These are phyloP conservation scores for Ochropacha duplaris DNA, from an alignment of 2,888 invertebrate genomes.

Conservation along the genomic window DNA sequence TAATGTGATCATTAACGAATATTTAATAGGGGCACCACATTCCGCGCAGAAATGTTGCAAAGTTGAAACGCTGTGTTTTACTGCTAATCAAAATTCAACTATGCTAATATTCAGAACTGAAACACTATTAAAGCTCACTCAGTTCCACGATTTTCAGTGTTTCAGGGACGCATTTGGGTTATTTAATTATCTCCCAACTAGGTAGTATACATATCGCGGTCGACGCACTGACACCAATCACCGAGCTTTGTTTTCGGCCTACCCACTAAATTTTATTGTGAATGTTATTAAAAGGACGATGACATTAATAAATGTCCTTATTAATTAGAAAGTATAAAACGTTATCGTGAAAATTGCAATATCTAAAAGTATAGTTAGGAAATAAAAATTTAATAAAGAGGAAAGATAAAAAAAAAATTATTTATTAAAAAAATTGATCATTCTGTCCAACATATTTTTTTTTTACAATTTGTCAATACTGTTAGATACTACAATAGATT, in stretches of 20 bases:
- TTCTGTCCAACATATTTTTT: too few relatives aligned
- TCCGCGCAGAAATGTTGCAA: constrained; percentile 41
- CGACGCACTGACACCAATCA: neutral
- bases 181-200: constrained; percentile 41
- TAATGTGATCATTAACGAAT: constrained; percentile 50
- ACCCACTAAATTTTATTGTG: neutral
- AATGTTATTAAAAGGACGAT: neutral
- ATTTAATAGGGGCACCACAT: constrained; percentile 58
- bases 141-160: constrained; percentile 26
- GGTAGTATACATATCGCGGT: constrained; percentile 18
- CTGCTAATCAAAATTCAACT: constrained; percentile 77
- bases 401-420: too few relatives aligned
- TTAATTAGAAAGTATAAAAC: neutral
- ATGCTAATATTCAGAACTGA: constrained; percentile 65
- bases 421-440: too few relatives aligned
- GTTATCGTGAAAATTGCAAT: too few relatives aligned
- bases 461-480: too few relatives aligned
- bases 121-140: constrained; percentile 55
- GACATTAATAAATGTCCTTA: neutral
- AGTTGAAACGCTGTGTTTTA: constrained; percentile 59
- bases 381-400: too few relatives aligned
- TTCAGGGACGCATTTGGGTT: constrained; percentile 29
- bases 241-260: neutral
- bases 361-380: too few relatives aligned
- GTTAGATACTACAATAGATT: too few relatives aligned